A percentile compares a stretch with the other conserved stretches of the same genome.
phyloP scores from a whole-genome alignment of 2,888 invertebrate species.

The Spodoptera littoralis region DNA sequence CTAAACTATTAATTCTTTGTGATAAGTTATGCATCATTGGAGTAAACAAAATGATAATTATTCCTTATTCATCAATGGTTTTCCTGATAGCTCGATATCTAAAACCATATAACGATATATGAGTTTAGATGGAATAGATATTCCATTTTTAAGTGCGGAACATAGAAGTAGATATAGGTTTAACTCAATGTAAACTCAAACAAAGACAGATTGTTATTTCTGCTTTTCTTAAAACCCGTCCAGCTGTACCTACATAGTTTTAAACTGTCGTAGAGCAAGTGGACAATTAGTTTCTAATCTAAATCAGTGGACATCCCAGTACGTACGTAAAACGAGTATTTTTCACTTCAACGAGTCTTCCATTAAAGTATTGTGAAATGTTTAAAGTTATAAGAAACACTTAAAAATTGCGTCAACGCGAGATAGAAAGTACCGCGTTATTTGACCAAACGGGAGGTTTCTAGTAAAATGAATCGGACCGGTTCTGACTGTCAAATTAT shows the following conservation, averaged over 20 bases:
- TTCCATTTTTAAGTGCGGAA: no score
- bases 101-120: no score
- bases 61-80: no score
- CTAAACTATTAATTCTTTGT: no score
- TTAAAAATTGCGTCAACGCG: slow-evolving; percentile 56
- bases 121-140: no score
- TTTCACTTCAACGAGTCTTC: slow-evolving; percentile 7
- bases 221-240: neutral
- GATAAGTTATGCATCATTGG: neutral
- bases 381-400: slow-evolving; percentile 45
- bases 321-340: neutral
- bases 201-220: neutral
- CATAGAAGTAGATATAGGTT: no score
- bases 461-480: slow-evolving; percentile 31
- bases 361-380: slow-evolving; percentile 58
- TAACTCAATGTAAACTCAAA: no score
- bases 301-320: neutral
- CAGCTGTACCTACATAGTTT: no score
- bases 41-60: neutral
- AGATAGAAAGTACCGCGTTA: slow-evolving; percentile 57
- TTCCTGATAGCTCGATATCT: no score
- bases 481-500: slow-evolving; percentile 11
- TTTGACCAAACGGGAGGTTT: slow-evolving; percentile 38
- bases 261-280: no score
- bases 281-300: neutral